Base-by-base conservation (phyloP, 2,888 invertebrate species). In the Scaptomyza caliginosa region DNA sequence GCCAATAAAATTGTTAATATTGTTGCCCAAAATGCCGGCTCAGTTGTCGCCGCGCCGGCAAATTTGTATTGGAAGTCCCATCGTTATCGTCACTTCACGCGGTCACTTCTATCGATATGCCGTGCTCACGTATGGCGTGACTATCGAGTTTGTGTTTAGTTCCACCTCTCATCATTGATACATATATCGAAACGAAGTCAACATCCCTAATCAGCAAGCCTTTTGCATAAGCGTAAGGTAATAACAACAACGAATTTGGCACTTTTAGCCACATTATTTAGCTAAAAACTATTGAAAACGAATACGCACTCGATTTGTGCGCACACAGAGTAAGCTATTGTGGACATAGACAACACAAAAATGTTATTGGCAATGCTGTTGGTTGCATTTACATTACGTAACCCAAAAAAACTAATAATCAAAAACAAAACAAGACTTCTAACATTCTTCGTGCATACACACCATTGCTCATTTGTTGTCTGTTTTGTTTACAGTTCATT, bases 161-260 rank as follows among this genome's bases (percentile, higher is more conserved):
- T 45, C 30, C 6, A 13, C 32, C 26, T 2, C 11, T 32, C 32
- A 32, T 32, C 32, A n/a, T 13, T 13, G 4, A 13, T 13, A 32
- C n/a, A n/a, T 8, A 5, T 55, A 34, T 55, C 64, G 48, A 55
- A 43, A 13, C 13, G 1, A 4, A 19, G 13, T 34, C 6, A 13
- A 58, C 52, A 56, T 67, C 56, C 16, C 59, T 62, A 65, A 50
- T 69, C 69, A 42, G 40, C 39, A 21, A 50, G 74, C 56, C 65
- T 68, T 72, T 72, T 72, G 72, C 72, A 74, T 73, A 73, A 73
- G 73, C 69, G 84, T 84, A 73, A 80, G 80, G 80, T 78, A 62
- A 74, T 66, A 84, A 80, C 69, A 80, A 83, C 75, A 69, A 52
- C 34, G 30, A 57, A 65, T 56, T 72, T 63, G 16, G 11, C 16